phyloP scores from a whole-genome alignment of 2,113 vertebrate species.

The Clarias gariepinus region DNA sequence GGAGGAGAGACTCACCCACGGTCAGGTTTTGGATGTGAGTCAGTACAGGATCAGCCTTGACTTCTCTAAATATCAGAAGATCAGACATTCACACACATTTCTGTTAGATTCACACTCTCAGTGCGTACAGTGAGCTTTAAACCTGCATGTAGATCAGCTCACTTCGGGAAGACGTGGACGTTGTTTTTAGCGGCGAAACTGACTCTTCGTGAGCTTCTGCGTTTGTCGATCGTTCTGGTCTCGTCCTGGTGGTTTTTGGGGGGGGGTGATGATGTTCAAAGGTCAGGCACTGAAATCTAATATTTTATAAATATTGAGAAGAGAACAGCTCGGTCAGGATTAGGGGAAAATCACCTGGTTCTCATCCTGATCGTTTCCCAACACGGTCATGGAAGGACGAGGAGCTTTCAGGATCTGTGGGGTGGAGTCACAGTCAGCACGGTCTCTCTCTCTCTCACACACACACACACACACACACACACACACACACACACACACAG shows the following conservation, averaged over 20 bases:
- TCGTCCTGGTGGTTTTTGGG: conserved; percentile 60
- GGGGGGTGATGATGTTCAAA: no score
- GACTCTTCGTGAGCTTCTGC: conserved; percentile 74
- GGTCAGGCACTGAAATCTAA: not conserved
- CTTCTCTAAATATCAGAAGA: conserved; percentile 62
- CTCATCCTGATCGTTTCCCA: conserved; percentile 64
- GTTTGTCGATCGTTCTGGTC: conserved; percentile 64
- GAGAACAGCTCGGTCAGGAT: not conserved
- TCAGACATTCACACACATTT: not conserved
- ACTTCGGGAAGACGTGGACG: conserved; percentile 72
- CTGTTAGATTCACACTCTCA: not conserved
- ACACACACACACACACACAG: not conserved
- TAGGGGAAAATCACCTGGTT: conserved; percentile 57
- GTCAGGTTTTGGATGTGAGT: conserved; percentile 61
- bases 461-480: no score
- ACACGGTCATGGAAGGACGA: conserved; percentile 59
- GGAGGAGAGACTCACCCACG: not conserved
- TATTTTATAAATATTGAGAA: not conserved
- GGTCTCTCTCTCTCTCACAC: no score
- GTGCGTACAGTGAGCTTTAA: not conserved
- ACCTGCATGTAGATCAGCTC: conserved; percentile 38
- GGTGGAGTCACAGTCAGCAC: conserved; percentile 22
- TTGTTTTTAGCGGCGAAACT: conserved; percentile 75
- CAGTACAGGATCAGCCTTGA: conserved; percentile 59
- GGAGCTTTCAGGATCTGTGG: conserved; percentile 75